Base-by-base conservation (phyloP, 2,888 invertebrate genomes). In the Mythimna lalbum region DNA sequence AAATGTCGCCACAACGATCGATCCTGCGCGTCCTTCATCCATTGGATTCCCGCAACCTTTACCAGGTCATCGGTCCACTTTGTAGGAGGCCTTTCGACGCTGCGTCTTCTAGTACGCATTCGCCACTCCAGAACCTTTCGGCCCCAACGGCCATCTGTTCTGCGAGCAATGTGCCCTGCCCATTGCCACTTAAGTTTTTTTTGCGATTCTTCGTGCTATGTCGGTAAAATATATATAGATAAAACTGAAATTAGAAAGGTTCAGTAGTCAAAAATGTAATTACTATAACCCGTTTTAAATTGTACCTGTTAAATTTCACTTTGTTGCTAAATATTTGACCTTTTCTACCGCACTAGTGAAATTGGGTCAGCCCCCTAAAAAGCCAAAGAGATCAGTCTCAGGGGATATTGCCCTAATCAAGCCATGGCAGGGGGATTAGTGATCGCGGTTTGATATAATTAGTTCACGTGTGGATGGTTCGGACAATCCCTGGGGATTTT, bases 391-490 rank as follows among this genome's bases (percentile, higher is more conserved):
- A 75, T 76, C 70, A 67, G 60, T 76, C 81, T 66, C 76, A 31
- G 27, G 70, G 76, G 76, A 67, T 69, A 19, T 66, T 49, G 27
- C 76, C 76, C 47, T 76, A 76, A 78, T 69, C 76, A 66, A 80
- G 66, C 65, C 56, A 50, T 79, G 74, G 43, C 69, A 70, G 59
- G 62, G 33, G 59, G 63, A 63, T 80, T 63, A 80, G 49, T 69
- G 76, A 76, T 69, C 36, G 53, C 33, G 9, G n/a, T 63, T 59
- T 69, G 62, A 76, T 79, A 76, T 79, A 60, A 81, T 81, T 69
- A 73, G 78, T 68, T 61, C 52, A 63, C 71, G 57, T 65, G 78
- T 64, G 64, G 21, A 62, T 59, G 61, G 19, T 59, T 50, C 19
- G 27, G 17, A 19, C 19, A 27, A 62, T 62, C 74, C 21, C 62